Base-by-base conservation (phyloP, 1,140 invertebrate genomes). In the Leguminivora glycinivorella region DNA sequence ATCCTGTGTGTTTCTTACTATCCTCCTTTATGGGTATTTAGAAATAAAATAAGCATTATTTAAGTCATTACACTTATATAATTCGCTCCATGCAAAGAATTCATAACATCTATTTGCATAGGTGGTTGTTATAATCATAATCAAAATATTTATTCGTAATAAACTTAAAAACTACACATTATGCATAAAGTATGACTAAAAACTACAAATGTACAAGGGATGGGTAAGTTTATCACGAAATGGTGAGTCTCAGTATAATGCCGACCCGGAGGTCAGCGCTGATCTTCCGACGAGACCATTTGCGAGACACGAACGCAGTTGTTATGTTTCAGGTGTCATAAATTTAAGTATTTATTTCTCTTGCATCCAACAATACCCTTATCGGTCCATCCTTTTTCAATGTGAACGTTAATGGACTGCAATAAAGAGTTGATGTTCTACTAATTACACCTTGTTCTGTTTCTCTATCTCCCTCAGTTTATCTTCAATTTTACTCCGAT, bases 1-100 rank as follows among this genome's bases (percentile, higher is more conserved):
- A 89, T 0, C 80, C 80, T 0, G 85, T 88, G 70, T 81, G 85
- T 38, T 82, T 75, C 12, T 70, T 70, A 43, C 78, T 80, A 6
- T 81, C 67, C 40, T 69, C 31, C 7, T 38, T 67, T 17, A 88
- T 70, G 0, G 79, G 75, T 12, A 88, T 79, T 71, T 88, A 85
- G 73, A 86, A 88, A 70, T 90, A 74, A 86, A 88, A 70, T 90
- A 90, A 1, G 79, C 81, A 58, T 77, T 79, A 14, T 75, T 78
- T 43, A 88, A 71, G 69, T 88, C 86, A 87, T 70, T 7, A 74
- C 75, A 3, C 79, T 80, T 29, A 87, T 77, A 70, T 67, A 83
- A 26, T 78, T 76, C 9, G 56, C 69, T 3, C 72, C 73, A 66
- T 77, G 31, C 70, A 79, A 83, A 5, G 70, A 68, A 67, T 80